phyloP scores from a whole-genome alignment of 1,140 invertebrate species.

The Rhagoletis pomonella region DNA sequence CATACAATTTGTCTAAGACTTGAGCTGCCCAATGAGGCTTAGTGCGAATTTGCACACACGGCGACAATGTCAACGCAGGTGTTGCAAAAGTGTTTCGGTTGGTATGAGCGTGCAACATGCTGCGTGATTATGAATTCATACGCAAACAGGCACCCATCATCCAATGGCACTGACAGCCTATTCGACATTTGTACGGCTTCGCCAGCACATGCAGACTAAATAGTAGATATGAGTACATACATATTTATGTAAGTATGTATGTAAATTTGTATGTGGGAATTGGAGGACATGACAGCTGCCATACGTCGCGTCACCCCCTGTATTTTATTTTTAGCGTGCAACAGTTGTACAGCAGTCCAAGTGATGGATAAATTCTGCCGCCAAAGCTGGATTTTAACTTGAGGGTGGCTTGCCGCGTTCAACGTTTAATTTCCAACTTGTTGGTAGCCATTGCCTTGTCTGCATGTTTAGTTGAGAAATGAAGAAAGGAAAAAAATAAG shows the following conservation, averaged over 20 bases:
- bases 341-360: not conserved
- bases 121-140: constrained; percentile 9
- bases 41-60: constrained; percentile 14
- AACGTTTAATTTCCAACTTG: constrained; percentile 25
- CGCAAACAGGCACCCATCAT: not conserved
- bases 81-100: constrained; percentile 15
- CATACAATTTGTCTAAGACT: constrained; percentile 22
- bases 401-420: not conserved
- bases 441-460: constrained; percentile 15
- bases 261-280: not conserved
- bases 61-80: constrained; percentile 3
- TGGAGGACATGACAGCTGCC: not conserved
- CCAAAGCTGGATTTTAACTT: not conserved
- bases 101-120: not conserved
- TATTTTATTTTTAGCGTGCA: constrained; percentile 13
- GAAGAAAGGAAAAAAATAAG: not conserved
- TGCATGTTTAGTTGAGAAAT: not conserved
- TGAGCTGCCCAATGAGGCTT: constrained; percentile 25
- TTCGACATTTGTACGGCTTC: constrained; percentile 19
- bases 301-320: not conserved
- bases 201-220: not conserved
- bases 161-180: not conserved
- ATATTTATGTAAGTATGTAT: not conserved
- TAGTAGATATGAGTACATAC: not conserved
- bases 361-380: not conserved